Base-by-base conservation (phyloP, 2,797 vertebrate species). In the Neomorphus geoffroyi region DNA sequence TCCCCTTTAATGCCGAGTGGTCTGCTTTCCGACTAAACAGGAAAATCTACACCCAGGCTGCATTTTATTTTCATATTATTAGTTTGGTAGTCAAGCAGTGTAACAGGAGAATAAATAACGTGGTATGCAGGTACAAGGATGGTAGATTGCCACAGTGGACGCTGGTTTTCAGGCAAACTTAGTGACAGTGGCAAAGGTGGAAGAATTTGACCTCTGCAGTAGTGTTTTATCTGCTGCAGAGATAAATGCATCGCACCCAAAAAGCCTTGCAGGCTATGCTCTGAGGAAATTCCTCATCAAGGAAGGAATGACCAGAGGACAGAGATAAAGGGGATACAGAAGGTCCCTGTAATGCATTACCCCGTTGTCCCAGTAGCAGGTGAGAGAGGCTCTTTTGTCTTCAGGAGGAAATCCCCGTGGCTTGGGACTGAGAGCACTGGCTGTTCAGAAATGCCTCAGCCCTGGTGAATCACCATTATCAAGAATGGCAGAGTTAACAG, bases 251-350 rank as follows among this genome's bases (percentile, higher is more conserved):
- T 82, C 72, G 92, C 45, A n/a, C 39, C 39, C 82, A 32, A 53
- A 69, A 86, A 79, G 50, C 43, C 43, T 75, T 88, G 91, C 72
- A 92, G 62, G 41, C 65, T 65, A 64, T 18, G 35, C 79, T 92
- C 50, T 73, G 92, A 95, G 92, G 92, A 93, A 96, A 92, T 96
- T 94, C 88, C 90, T 93, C 67, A 3, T 94, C 81, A 67, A 79
- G 77, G 62, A 56, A 93, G 66, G 82, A 96, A 94, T 86, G 85
- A 65, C 80, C 73, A 92, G 77, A 90, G 39, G 30, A 90, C 56
- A 87, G 82, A 92, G 91, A 95, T 86, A 95, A 88, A 91, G 85
- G 83, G 79, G n/a, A 48, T 62, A 73, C 9, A 48, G 79, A 53
- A 80, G 51, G 73, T 92, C 32, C 37, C 32, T 35, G 48, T 69